Base-by-base conservation (phyloP, 2,888 invertebrate species). In the Rhamnusium bicolor region DNA sequence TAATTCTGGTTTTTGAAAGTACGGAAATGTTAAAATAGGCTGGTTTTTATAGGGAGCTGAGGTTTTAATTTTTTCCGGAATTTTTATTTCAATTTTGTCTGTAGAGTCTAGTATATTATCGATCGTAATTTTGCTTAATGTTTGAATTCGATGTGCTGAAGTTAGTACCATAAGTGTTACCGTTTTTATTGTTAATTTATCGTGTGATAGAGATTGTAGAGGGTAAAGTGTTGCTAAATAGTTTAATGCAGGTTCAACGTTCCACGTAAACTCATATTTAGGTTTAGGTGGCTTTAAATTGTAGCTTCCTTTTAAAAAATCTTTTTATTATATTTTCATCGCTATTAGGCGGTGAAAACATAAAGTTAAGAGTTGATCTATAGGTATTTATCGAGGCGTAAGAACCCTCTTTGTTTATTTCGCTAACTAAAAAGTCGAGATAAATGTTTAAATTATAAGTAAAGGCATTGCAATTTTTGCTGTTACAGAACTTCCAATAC, bases 41-140 rank as follows among this genome's bases (percentile, higher is more conserved):
- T 66, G 66, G 4, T 32, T 46, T 60, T 60, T 66, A 12, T 73
- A 56, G 19, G 49, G 58, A 4, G 51, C 67, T 14, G 73, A 73
- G 10, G 73, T 70, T 60, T 71, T 73, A 10, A 71, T 51, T 66
- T 61, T 76, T 24, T 70, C 58, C 5, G 53, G 6, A 40, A 70
- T 70, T 70, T 27, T 70, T n/a, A 62, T 32, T 53, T 72, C 62
- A 51, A 51, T 69, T 61, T 24, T 49, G 8, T 62, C 29, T 19
- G 60, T 14, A 8, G 21, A 58, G 6, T 67, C 1, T n/a, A 27
- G 18, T 51, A 49, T 32, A 14, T 62, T 69, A 49, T 29, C 40
- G 3, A 47, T 49, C 19, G 29, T 53, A 5, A 53, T 53, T 53
- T 53, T 53, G 51, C 16, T 53, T 53, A 69, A 16, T n/a, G 67